Percentiles rank a stretch among this genome's conserved stretches.
Evolutionary conservation across 2,888 invertebrate genomes (phyloP).

Genomic region (Andrena dorsata): DNA sequence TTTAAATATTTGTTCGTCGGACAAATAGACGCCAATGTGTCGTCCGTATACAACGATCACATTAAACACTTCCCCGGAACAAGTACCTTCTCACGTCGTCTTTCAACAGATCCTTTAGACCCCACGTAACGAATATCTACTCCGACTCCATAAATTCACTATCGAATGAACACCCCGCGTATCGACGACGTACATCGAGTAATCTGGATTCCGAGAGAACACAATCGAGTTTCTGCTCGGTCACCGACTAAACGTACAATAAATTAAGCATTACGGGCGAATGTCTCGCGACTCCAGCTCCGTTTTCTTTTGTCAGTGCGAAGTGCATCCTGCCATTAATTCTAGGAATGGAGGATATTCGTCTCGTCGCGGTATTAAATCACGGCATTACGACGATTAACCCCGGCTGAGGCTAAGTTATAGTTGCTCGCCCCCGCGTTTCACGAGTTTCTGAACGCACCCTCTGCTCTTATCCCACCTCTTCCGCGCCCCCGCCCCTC

Average conservation of each 20-base stretch:
- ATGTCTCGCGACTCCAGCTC: slow-evolving; percentile 37
- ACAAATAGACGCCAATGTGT: background rate
- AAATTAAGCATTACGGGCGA: slow-evolving; percentile 57
- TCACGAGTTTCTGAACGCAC: slow-evolving; percentile 61
- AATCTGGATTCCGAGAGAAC: slow-evolving; percentile 27
- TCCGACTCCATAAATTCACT: background rate
- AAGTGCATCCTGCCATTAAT: slow-evolving; percentile 79
- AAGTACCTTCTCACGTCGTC: background rate
- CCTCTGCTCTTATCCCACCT: slow-evolving; percentile 21
- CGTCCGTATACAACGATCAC: background rate
- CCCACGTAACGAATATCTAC: background rate
- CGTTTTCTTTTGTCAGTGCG: slow-evolving; percentile 69
- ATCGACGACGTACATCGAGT: background rate
- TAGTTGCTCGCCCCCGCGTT: slow-evolving; percentile 69
- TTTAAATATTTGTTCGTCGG: background rate
- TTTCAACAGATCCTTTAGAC: background rate
- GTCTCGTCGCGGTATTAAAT: slow-evolving; percentile 78
- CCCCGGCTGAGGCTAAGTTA: slow-evolving; percentile 80
- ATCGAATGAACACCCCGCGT: background rate
- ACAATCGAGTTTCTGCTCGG: slow-evolving; percentile 28
- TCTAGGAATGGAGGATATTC: slow-evolving; percentile 71
- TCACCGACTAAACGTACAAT: slow-evolving; percentile 41
- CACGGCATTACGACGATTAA: slow-evolving; percentile 82
- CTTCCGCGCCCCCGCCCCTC: background rate
- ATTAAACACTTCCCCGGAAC: background rate